These are phyloP conservation scores for Heliothis peltigera DNA, from an alignment of 2,888 invertebrate genomes.

Conservation along the genomic window DNA sequence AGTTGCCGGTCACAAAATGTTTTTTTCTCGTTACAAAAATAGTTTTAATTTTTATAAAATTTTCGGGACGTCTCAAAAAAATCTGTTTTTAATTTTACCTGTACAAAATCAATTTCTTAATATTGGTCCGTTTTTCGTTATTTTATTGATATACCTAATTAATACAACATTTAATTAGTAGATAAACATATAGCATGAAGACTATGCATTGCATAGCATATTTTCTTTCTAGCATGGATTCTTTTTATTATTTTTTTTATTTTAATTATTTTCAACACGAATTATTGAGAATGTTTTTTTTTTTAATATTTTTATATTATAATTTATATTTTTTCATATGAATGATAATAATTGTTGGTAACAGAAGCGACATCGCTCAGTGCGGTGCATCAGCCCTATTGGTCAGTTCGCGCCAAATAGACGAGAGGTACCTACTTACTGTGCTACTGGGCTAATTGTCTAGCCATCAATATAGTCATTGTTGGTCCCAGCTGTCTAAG, in stretches of 20 bases:
- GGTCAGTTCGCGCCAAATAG: slow-evolving; percentile 76
- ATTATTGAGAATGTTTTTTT: slow-evolving; percentile 7
- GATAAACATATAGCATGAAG: too few relatives aligned
- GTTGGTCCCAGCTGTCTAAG: slow-evolving; percentile 36
- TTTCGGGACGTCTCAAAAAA: too few relatives aligned
- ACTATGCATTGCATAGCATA: too few relatives aligned
- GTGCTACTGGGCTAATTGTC: slow-evolving; percentile 45
- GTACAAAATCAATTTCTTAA: too few relatives aligned
- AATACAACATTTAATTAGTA: too few relatives aligned
- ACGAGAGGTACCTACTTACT: slow-evolving; percentile 68
- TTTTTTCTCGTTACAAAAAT: too few relatives aligned
- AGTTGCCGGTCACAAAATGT: too few relatives aligned
- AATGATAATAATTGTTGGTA: slow-evolving; percentile 54
- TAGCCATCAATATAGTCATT: slow-evolving; percentile 50
- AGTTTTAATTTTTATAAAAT: too few relatives aligned
- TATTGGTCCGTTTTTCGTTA: too few relatives aligned
- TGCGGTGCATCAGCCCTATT: slow-evolving; percentile 86
- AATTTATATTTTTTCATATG: background rate
- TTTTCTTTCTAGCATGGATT: too few relatives aligned
- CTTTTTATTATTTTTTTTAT: background rate
- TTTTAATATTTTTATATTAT: background rate
- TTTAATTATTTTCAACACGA: background rate
- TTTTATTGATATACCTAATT: too few relatives aligned
- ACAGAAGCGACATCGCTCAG: slow-evolving; percentile 85
- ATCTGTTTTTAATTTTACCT: too few relatives aligned